Evolutionary conservation across 1,140 invertebrate genomes (phyloP).

Genomic region (fruit fly (Drosophila melanogaster)): Release_6_plus_ISO1_MT NC_004354.4:4489001-4489500

Average conservation of each 20-base stretch:
- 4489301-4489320: not conserved
- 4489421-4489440: not conserved
- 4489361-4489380: constrained; percentile 55
- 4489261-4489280: not conserved
- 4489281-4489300: not conserved
- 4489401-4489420: constrained; percentile 51
- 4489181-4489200: not conserved
- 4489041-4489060: not conserved
- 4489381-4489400: constrained; percentile 47
- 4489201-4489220: not conserved
- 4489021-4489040: not conserved
- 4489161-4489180: too few species aligned
- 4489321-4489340: not conserved
- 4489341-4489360: constrained; percentile 4
- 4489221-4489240: constrained; percentile 4
- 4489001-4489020: not conserved
- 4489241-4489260: not conserved
- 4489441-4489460: constrained; percentile 18
- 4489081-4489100: not conserved
- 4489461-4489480: constrained; percentile 62
- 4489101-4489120: too few species aligned
- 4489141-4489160: too few species aligned
- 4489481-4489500: constrained; percentile 68
- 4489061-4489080: not conserved
- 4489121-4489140: not conserved